Evolutionary conservation across 2,113 vertebrate genomes (phyloP).

Genomic region (Lates calcarifer): DNA sequence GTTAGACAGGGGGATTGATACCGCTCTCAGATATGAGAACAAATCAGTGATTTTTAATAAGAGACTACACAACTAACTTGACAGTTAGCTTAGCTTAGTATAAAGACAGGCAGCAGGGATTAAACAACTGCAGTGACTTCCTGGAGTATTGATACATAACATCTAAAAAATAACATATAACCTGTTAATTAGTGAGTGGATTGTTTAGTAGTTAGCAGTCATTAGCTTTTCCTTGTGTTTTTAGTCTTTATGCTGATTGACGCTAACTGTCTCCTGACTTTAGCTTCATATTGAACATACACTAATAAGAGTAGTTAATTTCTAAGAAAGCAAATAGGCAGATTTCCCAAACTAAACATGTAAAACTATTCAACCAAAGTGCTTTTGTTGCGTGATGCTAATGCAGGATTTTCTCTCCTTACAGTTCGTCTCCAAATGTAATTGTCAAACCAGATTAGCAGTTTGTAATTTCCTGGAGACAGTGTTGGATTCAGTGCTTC

Average conservation of each 20-base stretch:
- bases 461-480: neutral
- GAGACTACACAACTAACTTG: no score
- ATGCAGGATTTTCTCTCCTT: neutral
- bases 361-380: neutral
- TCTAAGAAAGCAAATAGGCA: neutral
- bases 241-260: neutral
- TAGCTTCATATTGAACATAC: neutral
- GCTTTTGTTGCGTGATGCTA: neutral
- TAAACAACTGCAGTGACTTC: no score
- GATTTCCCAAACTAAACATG: neutral
- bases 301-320: neutral
- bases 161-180: no score
- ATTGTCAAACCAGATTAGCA: neutral
- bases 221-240: no score
- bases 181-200: no score
- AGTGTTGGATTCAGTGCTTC: neutral
- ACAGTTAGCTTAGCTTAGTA: no score
- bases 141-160: no score
- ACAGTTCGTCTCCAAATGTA: neutral
- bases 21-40: no score
- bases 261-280: neutral
- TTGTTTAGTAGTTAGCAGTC: no score
- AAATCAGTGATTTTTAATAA: no score
- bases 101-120: no score
- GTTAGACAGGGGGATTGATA: no score